phyloP scores from a whole-genome alignment of 2,113 vertebrate species.

The Ptilonorhynchus violaceus region DNA sequence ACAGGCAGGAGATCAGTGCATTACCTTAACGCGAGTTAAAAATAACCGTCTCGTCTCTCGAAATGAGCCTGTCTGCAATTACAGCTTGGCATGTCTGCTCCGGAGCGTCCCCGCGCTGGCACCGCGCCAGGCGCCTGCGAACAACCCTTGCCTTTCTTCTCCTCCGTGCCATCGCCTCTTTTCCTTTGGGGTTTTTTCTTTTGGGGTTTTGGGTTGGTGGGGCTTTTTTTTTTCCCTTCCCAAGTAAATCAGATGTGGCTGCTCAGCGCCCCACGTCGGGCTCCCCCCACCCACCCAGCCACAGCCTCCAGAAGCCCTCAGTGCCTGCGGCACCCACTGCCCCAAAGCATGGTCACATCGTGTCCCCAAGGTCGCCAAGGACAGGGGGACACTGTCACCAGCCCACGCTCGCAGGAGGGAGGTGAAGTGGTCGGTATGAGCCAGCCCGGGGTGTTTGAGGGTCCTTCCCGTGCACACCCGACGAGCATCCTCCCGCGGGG shows the following conservation, averaged over 20 bases:
- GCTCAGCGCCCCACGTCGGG: fast-evolving
- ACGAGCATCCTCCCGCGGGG: fast-evolving
- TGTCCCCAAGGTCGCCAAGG: neutral
- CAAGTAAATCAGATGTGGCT: neutral
- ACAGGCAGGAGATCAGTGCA: conserved; percentile 64
- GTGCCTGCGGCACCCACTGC: fast-evolving
- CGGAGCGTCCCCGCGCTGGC: conserved; percentile 72
- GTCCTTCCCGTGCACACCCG: fast-evolving
- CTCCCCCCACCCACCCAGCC: neutral
- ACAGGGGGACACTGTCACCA: neutral
- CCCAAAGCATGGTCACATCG: fast-evolving
- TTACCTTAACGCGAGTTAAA: conserved; percentile 78
- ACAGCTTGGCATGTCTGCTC: conserved; percentile 77
- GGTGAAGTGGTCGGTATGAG: fast-evolving
- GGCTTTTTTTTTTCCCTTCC: neutral
- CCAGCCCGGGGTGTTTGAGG: fast-evolving
- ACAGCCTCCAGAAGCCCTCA: neutral
- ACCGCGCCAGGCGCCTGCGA: conserved; percentile 64
- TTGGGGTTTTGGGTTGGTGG: neutral
- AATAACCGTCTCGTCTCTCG: conserved; percentile 75
- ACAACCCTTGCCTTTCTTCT: neutral
- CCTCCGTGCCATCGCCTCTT: neutral
- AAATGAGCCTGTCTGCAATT: conserved; percentile 80
- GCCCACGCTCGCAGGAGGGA: fast-evolving
- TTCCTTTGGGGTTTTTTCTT: neutral